Evolutionary conservation across 2,113 vertebrate genomes (phyloP), one percentile per base, ranked within the genome.

Genomic region (Pyrgilauda ruficollis): DNA sequence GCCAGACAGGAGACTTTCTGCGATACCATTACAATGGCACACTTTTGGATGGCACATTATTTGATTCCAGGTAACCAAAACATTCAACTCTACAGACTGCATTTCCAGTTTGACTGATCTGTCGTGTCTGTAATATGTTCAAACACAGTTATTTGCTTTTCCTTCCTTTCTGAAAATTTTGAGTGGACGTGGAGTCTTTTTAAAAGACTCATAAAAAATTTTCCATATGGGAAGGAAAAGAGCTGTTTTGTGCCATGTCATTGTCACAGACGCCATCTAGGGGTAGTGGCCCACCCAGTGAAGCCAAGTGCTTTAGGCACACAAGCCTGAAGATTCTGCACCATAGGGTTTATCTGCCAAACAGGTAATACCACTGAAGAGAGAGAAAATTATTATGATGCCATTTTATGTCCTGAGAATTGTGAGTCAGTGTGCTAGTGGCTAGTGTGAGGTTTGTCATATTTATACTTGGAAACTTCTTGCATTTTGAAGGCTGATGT

Each of bases 21-120:
- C 98, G 99, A 22, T 99, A 99, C 94, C 99, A 99, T 90, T 99
- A 99, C 97, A 99, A 99, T 0, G 99, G 99, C 73, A 98, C 99
- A 0, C 98, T 99, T 55, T 88, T 99, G 56, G 99, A 99, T 41
- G 99, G 99, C 53, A 99, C 99, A 0, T 95, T 98, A 58, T 99
- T 99, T 93, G 99, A 99, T 94, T 99, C 99, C 97, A 99, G 99
- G 99, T 99, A 94, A 95, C 66, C 17, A 68, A 24, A 61, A 13
- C 3, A 1, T 22, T 61, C 10, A 49, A 0, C n/a, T 74, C 15
- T 37, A 15, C 56, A 31, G 17, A 26, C 10, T 44, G 16, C 16
- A 8, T n/a, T 67, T 84, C 31, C 63, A 47, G 13, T 68, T 82
- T 53, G 50, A 20, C 56, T 91, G 2, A 0, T 78, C 20, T 52